Evolutionary conservation across 2,888 invertebrate species (phyloP).

Genomic region (Melinaea menophilus): DNA sequence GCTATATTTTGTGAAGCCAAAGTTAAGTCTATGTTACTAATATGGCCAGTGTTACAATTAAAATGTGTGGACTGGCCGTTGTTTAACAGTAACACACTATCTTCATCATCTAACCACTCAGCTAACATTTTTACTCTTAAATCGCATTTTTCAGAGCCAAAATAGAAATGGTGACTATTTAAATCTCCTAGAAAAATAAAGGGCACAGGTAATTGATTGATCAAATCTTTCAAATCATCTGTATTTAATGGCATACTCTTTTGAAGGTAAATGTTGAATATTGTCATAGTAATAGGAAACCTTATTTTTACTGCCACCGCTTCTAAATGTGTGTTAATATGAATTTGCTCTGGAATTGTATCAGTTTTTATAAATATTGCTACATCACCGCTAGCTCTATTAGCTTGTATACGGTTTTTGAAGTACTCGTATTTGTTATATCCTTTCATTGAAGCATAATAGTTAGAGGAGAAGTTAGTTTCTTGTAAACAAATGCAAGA

Average conservation of each 20-base stretch:
- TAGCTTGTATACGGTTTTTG: not conserved
- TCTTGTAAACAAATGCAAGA: constrained; percentile 24
- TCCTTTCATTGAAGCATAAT: constrained; percentile 16
- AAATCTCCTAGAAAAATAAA: constrained; percentile 15
- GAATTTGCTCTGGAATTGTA: constrained; percentile 7
- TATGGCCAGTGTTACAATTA: no score
- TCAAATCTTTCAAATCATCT: constrained; percentile 16
- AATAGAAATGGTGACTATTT: constrained; percentile 25
- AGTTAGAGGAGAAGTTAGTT: constrained; percentile 21
- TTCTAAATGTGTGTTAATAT: constrained; percentile 14
- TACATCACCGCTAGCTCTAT: constrained; percentile 11
- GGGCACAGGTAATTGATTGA: constrained; percentile 10
- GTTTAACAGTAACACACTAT: no score
- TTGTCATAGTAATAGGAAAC: constrained; percentile 18
- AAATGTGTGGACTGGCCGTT: no score
- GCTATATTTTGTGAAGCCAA: no score
- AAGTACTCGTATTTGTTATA: constrained; percentile 10
- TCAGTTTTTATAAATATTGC: constrained; percentile 12
- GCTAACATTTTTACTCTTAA: constrained; percentile 19
- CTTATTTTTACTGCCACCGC: constrained; percentile 17
- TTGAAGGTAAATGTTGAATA: constrained; percentile 23
- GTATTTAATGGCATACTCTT: constrained; percentile 15
- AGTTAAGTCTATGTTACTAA: no score
- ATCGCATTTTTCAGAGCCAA: constrained; percentile 26
- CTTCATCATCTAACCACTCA: constrained; percentile 16